These are phyloP conservation scores for Mimumesa dahlbomi DNA, from an alignment of 2,888 invertebrate species.

Conservation along the genomic window DNA sequence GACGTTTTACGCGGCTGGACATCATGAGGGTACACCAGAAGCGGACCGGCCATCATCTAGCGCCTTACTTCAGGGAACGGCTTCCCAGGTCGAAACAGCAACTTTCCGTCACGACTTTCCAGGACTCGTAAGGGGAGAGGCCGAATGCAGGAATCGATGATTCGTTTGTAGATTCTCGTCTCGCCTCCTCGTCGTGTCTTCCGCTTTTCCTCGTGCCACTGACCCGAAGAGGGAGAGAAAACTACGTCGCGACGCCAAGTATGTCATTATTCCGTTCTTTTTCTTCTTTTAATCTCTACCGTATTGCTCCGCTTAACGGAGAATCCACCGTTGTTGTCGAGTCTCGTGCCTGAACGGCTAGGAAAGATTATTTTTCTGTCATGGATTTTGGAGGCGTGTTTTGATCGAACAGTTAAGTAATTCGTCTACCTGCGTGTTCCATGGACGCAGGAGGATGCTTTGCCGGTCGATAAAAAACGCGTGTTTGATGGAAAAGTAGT, in stretches of 20 bases:
- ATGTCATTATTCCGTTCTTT: not conserved
- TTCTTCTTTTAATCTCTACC: not conserved
- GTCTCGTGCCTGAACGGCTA: too few species aligned
- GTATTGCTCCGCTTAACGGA: not conserved
- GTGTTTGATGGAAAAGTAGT: not conserved
- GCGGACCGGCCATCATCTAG: conserved; percentile 63
- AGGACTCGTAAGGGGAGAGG: conserved; percentile 11
- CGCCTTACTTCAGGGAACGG: conserved; percentile 62
- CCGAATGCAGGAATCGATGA: conserved; percentile 18
- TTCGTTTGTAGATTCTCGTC: conserved; percentile 4
- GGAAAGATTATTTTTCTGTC: too few species aligned
- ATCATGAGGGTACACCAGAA: conserved; percentile 72
- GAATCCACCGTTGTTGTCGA: too few species aligned
- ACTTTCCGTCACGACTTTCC: conserved; percentile 9
- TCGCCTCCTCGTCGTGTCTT: conserved; percentile 10
- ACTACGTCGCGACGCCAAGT: conserved; percentile 36
- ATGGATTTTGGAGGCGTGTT: too few species aligned
- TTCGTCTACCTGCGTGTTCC: conserved; percentile 28
- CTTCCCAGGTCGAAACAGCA: conserved; percentile 30
- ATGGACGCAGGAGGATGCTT: conserved; percentile 27
- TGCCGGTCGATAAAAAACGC: conserved; percentile 8
- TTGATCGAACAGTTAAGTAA: conserved; percentile 12
- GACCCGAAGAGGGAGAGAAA: conserved; percentile 11
- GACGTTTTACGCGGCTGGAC: conserved; percentile 78
- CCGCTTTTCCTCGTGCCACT: conserved; percentile 6